Evolutionary conservation across 2,888 invertebrate species (phyloP).

Genomic region (Vandiemenella viatica): DNA sequence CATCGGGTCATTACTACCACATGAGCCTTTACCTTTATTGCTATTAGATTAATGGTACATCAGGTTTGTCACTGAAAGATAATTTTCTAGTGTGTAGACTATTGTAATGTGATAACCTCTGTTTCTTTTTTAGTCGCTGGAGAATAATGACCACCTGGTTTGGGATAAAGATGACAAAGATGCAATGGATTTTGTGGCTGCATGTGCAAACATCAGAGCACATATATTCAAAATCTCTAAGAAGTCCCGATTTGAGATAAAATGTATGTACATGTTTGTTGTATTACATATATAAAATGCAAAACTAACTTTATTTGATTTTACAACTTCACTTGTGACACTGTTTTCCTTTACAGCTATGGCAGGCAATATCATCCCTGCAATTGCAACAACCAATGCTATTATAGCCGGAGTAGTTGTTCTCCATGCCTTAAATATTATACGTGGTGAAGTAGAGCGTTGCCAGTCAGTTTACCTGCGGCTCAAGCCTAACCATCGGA

Average conservation of each 20-base stretch:
- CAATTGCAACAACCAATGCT: conserved; percentile 97
- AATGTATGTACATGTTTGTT: conserved; percentile 50
- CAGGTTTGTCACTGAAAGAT: not conserved
- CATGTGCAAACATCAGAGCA: conserved; percentile 85
- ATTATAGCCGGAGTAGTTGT: conserved; percentile 94
- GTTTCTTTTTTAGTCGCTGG: not conserved
- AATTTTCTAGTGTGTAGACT: not conserved
- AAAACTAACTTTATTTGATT: not conserved
- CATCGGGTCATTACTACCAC: too few relatives aligned
- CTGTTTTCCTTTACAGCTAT: conserved; percentile 47
- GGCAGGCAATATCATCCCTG: conserved; percentile 99
- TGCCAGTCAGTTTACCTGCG: conserved; percentile 68
- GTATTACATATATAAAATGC: not conserved
- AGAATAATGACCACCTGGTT: conserved; percentile 49
- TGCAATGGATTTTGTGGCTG: conserved; percentile 91
- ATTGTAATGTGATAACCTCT: not conserved
- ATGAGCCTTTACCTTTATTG: too few relatives aligned
- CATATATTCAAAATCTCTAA: conserved; percentile 75
- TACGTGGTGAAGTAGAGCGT: conserved; percentile 45
- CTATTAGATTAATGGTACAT: not conserved
- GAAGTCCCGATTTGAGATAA: conserved; percentile 84
- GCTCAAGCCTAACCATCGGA: conserved; percentile 51
- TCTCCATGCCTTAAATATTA: conserved; percentile 64
- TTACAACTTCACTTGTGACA: not conserved
- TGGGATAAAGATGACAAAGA: conserved; percentile 97